phyloP scores from a whole-genome alignment of 2,113 vertebrate species.

The Aldabrachelys gigantea region DNA sequence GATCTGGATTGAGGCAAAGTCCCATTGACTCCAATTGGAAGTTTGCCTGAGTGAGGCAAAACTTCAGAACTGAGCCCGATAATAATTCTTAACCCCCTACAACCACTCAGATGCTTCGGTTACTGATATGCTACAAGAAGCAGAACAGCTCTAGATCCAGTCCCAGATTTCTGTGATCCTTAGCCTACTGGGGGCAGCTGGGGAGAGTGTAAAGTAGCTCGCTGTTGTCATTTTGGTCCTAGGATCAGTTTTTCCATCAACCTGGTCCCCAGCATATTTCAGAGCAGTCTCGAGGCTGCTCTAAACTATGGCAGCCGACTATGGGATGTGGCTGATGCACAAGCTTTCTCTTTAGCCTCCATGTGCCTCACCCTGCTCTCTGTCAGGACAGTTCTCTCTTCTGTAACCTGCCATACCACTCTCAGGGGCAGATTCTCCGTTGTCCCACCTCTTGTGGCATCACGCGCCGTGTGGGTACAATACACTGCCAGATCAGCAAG shows the following conservation, averaged over 20 bases:
- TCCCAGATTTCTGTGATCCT: neutral
- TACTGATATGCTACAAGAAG: neutral
- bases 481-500: neutral
- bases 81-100: neutral
- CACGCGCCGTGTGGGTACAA: neutral
- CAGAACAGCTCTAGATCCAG: neutral
- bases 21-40: neutral
- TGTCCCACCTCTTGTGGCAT: neutral
- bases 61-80: neutral
- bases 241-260: neutral
- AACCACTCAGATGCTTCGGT: neutral
- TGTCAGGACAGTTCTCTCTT: neutral
- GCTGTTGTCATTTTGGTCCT: neutral
- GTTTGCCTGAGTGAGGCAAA: neutral
- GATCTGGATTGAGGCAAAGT: neutral
- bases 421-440: neutral
- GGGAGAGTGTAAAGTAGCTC: neutral
- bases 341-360: neutral
- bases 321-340: neutral
- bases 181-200: neutral
- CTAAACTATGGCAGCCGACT: neutral
- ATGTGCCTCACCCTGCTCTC: neutral
- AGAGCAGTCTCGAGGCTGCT: neutral
- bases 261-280: neutral
- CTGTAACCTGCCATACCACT: neutral